Base-by-base conservation (phyloP, 2,888 invertebrate genomes). In the Eulithis testata region DNA sequence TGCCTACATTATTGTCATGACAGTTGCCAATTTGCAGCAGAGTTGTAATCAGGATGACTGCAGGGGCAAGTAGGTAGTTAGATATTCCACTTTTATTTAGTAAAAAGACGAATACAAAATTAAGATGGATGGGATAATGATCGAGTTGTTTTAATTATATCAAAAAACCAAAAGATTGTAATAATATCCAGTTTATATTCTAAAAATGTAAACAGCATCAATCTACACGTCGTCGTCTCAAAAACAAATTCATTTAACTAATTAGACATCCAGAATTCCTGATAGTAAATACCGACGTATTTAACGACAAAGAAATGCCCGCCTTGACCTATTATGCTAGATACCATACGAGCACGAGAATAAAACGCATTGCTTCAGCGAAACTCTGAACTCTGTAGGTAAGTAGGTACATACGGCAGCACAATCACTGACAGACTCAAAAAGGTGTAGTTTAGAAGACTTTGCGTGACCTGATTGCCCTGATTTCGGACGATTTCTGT, bases 251-350 rank as follows among this genome's bases (percentile, higher is more conserved):
- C 8, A 43, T 61, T 50, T 62, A 27, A 55, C 49, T 62, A 51
- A 56, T 63, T 58, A 57, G 36, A 45, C 57, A 53, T 49, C 40
- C 56, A 59, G 37, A 44, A 63, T 56, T 66, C 37, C 9, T 31
- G 3, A n/a, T 51, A 47, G 53, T 63, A 55, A 66, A 59, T 59
- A 59, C 37, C n/a, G 40, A 59, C 36, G 53, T 50, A 49, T 53
- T 63, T 37, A 53, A 61, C 65, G 43, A 66, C 66, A 63, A 62
- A 63, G 50, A 66, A 69, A 70, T 68, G 64, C 31, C 57, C 57
- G 63, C 75, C 75, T 75, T 75, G 75, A 72, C 75, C 70, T 69
- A 75, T 66, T 70, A 70, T 54, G 63, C 71, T 70, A 69, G 59
- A 70, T 69, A 66, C 43, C 52, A 44, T 47, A 44, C 63, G 63